Conservation (phyloP, 2,888 invertebrate species). For the Auanema freiburgensis region DNA sequence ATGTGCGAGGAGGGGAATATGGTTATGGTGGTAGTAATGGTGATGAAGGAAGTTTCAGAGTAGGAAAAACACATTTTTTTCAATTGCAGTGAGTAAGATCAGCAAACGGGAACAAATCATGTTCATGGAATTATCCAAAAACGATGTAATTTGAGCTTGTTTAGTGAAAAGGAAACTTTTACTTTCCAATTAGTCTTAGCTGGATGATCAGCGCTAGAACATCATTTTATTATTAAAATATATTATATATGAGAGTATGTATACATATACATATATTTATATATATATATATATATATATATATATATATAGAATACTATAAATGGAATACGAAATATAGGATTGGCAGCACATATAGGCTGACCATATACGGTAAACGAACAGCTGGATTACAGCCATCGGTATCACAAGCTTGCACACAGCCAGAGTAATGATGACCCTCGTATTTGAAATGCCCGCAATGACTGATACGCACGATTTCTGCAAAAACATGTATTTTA, state of each 20-base stretch:
- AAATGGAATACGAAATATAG: constrained; percentile 5
- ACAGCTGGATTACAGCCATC: constrained; percentile 59
- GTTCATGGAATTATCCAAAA: too few relatives aligned
- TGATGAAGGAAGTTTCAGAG: too few relatives aligned
- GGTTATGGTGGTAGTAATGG: too few relatives aligned
- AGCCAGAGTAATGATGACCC: constrained; percentile 56
- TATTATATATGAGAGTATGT: too few relatives aligned
- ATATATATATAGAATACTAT: background rate
- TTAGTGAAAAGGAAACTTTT: too few relatives aligned
- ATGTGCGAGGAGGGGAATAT: too few relatives aligned
- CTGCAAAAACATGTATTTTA: constrained; percentile 65
- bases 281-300: background rate
- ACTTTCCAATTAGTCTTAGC: too few relatives aligned
- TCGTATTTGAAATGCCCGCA: constrained; percentile 87
- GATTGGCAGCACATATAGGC: constrained; percentile 1
- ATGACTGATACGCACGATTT: constrained; percentile 94
- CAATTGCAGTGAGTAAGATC: too few relatives aligned
- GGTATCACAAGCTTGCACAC: constrained; percentile 57
- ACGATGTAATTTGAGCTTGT: too few relatives aligned
- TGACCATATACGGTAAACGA: background rate
- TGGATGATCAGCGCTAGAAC: background rate
- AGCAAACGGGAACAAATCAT: too few relatives aligned
- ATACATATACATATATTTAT: background rate
- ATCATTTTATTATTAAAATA: background rate
- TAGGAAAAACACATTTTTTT: too few relatives aligned